A percentile compares a stretch with the other conserved stretches of the same genome.
These are phyloP conservation scores for Herpetotheres cachinnans DNA, from an alignment of 2,113 vertebrate genomes.

Conservation along the genomic window DNA sequence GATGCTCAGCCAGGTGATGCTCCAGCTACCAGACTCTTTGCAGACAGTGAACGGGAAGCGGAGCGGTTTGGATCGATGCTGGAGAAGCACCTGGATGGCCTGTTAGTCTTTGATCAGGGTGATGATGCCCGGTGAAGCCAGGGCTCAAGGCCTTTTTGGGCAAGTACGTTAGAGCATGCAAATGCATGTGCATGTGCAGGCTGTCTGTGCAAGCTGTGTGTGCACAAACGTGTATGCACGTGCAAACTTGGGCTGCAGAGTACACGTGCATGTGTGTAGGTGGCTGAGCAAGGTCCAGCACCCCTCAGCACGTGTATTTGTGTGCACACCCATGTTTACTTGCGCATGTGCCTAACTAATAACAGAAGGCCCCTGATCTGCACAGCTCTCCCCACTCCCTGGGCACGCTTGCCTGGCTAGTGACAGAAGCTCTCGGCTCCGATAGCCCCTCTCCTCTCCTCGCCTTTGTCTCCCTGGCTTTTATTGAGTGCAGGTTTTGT, in stretches of 20 bases:
- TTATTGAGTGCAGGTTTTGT: constrained; percentile 31
- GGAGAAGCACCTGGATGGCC: background rate
- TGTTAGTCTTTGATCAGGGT: background rate
- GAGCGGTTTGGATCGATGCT: rapidly evolving
- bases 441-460: background rate
- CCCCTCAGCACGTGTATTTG: background rate
- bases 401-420: background rate
- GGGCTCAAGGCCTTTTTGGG: background rate
- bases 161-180: rapidly evolving
- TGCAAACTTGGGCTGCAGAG: background rate
- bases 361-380: background rate
- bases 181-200: rapidly evolving
- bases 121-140: no score
- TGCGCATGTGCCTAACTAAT: background rate
- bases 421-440: background rate
- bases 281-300: background rate
- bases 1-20: background rate
- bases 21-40: background rate
- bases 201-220: rapidly evolving
- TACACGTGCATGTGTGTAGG: rapidly evolving
- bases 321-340: background rate
- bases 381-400: background rate
- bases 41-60: background rate
- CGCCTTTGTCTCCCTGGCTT: background rate
- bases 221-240: rapidly evolving